Evolutionary conservation across 2,888 invertebrate species (phyloP), one percentile per base, ranked within the genome.

Genomic region (Plebejus melissa): DNA sequence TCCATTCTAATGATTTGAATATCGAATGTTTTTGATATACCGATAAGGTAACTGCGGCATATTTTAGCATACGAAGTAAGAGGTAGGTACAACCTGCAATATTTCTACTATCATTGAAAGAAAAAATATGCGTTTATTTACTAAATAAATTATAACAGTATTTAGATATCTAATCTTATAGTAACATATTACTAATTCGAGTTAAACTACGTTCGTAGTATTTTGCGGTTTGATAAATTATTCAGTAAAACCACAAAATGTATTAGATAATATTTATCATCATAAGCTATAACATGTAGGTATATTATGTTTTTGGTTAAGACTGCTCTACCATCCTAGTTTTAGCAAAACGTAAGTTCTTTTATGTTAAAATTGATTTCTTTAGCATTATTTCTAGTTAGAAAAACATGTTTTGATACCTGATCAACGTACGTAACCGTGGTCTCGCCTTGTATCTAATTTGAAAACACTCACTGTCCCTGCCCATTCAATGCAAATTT

Each of bases 401-500:
- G 32, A 65, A 32, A 65, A 65, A 5, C 65, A 32, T 65, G 36
- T 65, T 60, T 60, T 28, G 32, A 65, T 65, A 65, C 65, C 65
- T 65, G 65, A 36, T 65, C 65, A 65, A 36, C 65, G 58, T 81
- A 79, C 83, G 81, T 81, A 82, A 81, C 78, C 83, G 83, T 83
- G 82, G 83, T 82, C 81, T 83, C 81, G 81, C 80, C 81, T 83
- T 86, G 87, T 84, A 84, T 81, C 81, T 80, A 82, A 81, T 83
- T 82, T 82, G 81, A 84, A 84, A 86, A 85, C 86, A 87, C 84
- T 83, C 86, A 82, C 86, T 86, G 88, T 90, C 88, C 89, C 88
- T 86, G 85, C 83, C 93, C 91, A 93, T 93, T 93, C 88, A 93
- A 93, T 93, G 93, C 93, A 93, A 93, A 93, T 93, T 87, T 86